phyloP scores from a whole-genome alignment of 1,140 invertebrate genomes.

The Cepaea nemoralis region DNA sequence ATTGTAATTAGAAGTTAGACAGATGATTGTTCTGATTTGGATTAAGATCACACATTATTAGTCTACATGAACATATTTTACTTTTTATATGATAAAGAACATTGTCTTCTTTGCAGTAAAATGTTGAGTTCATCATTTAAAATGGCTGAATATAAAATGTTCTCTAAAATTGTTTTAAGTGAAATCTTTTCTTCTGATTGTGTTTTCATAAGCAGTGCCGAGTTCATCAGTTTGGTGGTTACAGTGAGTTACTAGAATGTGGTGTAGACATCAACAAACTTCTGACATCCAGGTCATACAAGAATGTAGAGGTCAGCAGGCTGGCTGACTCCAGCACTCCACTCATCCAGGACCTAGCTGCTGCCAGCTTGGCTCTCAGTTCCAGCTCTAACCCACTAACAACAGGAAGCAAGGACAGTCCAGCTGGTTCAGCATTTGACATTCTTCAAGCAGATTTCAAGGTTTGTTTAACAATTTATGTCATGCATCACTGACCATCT shows the following conservation, averaged over 20 bases:
- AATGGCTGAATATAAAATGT: no score
- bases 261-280: constrained; percentile 46
- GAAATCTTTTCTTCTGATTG: no score
- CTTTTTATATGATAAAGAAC: no score
- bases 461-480: no score
- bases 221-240: constrained; percentile 40
- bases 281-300: constrained; percentile 45
- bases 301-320: constrained; percentile 41
- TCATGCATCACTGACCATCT: no score
- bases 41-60: no score
- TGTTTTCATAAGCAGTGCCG: constrained; percentile 31
- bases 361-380: constrained; percentile 32
- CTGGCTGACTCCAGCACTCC: constrained; percentile 41
- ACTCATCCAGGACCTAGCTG: constrained; percentile 46
- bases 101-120: no score
- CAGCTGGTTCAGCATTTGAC: constrained; percentile 47
- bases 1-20: no score
- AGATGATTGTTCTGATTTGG: no score
- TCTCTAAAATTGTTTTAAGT: no score
- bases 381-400: constrained; percentile 30
- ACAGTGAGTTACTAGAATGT: constrained; percentile 42
- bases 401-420: constrained; percentile 43
- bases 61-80: no score
- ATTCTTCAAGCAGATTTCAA: constrained; percentile 50
- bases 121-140: no score